These are phyloP conservation scores for Bursaphelenchus mucronatus DNA, from an alignment of 1,140 invertebrate species.

Conservation along the genomic window DNA sequence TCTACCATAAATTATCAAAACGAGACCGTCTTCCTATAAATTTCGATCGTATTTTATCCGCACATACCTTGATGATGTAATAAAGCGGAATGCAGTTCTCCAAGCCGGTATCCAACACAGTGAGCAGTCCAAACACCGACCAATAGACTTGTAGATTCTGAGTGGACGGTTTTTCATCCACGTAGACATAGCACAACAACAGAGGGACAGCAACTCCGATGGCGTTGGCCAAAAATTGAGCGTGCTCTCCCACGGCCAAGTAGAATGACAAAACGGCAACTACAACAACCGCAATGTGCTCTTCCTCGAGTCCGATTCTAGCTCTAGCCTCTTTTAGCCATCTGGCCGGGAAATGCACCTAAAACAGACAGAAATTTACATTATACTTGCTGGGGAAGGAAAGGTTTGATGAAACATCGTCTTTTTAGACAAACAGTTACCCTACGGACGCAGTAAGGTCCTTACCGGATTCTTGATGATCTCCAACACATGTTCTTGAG, in stretches of 20 bases:
- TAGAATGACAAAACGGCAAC: slow-evolving; percentile 17
- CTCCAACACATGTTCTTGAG: slow-evolving; percentile 1
- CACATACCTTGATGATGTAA: slow-evolving; percentile 29
- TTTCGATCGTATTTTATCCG: no score
- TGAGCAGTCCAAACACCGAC: slow-evolving; percentile 25
- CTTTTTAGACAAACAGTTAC: no score
- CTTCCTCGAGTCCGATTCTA: slow-evolving; percentile 20
- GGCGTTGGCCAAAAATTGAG: slow-evolving; percentile 33
- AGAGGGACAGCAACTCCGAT: slow-evolving; percentile 29
- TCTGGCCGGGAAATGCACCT: slow-evolving; percentile 22
- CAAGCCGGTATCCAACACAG: slow-evolving; percentile 27
- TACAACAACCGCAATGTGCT: slow-evolving; percentile 19
- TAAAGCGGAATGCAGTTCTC: slow-evolving; percentile 34
- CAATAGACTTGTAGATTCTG: slow-evolving; percentile 29
- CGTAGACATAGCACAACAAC: slow-evolving; percentile 30
- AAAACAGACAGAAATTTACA: not conserved
- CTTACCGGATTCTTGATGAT: not conserved
- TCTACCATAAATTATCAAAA: no score
- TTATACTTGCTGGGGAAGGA: no score
- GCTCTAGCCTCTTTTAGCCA: slow-evolving; percentile 5
- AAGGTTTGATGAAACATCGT: no score
- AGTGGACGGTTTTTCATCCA: slow-evolving; percentile 27
- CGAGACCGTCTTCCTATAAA: no score
- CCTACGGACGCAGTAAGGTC: no score
- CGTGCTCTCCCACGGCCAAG: slow-evolving; percentile 20